Base-by-base conservation (phyloP, 2,888 invertebrate genomes). In the Gastrophysa polygoni region DNA sequence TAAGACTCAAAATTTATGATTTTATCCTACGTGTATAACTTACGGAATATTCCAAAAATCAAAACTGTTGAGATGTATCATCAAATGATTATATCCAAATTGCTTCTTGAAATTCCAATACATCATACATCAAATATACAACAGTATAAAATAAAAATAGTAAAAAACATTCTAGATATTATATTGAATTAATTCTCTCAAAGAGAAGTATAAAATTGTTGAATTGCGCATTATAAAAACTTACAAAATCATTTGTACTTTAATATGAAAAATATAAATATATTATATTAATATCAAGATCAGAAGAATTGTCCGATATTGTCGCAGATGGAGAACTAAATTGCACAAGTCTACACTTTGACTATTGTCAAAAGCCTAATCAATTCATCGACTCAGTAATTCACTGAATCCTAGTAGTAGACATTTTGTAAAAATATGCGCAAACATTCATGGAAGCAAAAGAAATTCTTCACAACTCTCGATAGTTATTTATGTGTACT, bases 121-220 rank as follows among this genome's bases (percentile, higher is more conserved):
- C 57, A 71, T 67, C 54, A 57, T 68, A 69, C 67, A 69, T 69
- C 65, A 66, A 63, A 48, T 59, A 67, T 70, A 70, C 64, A 64
- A 29, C 29, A 63, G 64, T 71, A 64, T 55, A 68, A 68, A 68
- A 67, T 63, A 64, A 68, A 66, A 66, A 57, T 21, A 24, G 46
- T 59, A 61, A 58, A 71, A 72, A 72, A 70, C 72, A 71, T 72
- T 72, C 72, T 71, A 70, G 72, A 72, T 71, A 70, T 61, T 47
- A 57, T 44, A 14, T 20, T 29, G 32, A 49, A 17, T 24, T 14
- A 20, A 43, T 43, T 54, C 28, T 43, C 56, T 24, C 24, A 16
- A 32, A 17, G 32, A 47, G 16, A 29, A 47, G 32, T 32, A 56
- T 54, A 58, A 59, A 52, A 57, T 32, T 54, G 47, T 54, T 57